Percentiles rank a stretch among this genome's conserved stretches.
phyloP scores from a whole-genome alignment of 2,113 vertebrate genomes.

The Dipodomys merriami region DNA sequence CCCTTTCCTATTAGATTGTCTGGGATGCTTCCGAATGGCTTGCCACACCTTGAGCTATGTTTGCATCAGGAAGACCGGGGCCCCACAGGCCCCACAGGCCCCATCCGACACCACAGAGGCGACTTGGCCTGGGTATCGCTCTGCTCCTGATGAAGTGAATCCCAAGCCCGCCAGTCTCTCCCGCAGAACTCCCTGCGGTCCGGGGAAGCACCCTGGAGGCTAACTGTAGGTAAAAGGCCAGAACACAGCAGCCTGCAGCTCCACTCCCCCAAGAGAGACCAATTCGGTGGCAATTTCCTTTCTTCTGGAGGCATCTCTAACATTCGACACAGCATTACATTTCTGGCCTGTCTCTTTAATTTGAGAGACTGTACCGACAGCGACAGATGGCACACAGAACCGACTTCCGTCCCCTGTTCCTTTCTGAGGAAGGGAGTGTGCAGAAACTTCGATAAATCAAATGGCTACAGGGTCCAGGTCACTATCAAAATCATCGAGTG shows the following conservation, averaged over 20 bases:
- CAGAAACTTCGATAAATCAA: conserved; percentile 89
- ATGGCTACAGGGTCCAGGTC: conserved; percentile 82
- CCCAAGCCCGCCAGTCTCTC: not conserved
- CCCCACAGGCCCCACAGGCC: no score
- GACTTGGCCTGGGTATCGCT: not conserved
- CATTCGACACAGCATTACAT: conserved; percentile 84
- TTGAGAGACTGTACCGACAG: conserved; percentile 86
- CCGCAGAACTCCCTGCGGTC: no score
- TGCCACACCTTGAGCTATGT: not conserved
- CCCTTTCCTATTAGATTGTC: not conserved
- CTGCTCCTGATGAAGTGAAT: not conserved
- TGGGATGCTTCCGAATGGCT: not conserved
- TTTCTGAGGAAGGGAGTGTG: conserved; percentile 87
- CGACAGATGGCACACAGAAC: conserved; percentile 94
- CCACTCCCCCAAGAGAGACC: conserved; percentile 2
- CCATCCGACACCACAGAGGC: not conserved
- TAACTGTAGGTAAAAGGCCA: not conserved
- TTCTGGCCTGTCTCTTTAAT: conserved; percentile 88
- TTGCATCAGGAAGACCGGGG: not conserved
- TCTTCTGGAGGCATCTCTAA: conserved; percentile 78
- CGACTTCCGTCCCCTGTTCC: conserved; percentile 92
- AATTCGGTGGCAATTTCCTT: conserved; percentile 68
- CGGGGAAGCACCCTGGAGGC: no score
- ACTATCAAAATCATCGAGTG: conserved; percentile 88
- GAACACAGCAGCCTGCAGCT: not conserved